Conservation (phyloP, 2,888 invertebrate species). For the Agrochola macilenta region DNA sequence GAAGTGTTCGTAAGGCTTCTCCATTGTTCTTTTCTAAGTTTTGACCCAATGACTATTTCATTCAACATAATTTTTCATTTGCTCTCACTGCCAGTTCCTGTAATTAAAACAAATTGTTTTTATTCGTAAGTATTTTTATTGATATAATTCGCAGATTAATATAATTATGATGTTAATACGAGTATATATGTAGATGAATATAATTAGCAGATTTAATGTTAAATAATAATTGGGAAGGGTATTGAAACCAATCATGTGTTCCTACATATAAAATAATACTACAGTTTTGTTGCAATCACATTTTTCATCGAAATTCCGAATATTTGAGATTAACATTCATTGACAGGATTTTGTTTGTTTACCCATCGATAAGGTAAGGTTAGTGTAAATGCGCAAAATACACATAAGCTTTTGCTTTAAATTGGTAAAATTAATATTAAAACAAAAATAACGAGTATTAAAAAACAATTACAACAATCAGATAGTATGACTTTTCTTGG, state of each 20-base stretch:
- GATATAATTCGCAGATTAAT: too few species aligned
- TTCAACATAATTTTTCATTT: neutral
- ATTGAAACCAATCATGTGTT: neutral
- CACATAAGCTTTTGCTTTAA: neutral
- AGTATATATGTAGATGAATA: neutral
- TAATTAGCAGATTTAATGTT: neutral
- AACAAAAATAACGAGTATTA: neutral
- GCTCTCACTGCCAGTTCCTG: neutral
- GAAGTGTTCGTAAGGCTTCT: too few species aligned
- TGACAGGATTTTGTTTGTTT: neutral
- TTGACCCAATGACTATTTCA: neutral
- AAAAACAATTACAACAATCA: too few species aligned
- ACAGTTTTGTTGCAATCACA: neutral
- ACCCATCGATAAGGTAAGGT: neutral
- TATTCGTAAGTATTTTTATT: neutral
- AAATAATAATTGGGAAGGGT: neutral
- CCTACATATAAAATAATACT: neutral
- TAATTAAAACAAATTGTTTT: neutral
- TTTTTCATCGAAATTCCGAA: neutral
- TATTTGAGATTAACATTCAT: neutral
- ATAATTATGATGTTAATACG: too few species aligned
- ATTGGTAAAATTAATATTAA: neutral
- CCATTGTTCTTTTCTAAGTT: too few species aligned
- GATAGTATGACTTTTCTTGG: too few species aligned
- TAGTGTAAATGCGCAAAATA: neutral